phyloP scores from a whole-genome alignment of 2,113 vertebrate species.

The Lamprotornis superbus region DNA sequence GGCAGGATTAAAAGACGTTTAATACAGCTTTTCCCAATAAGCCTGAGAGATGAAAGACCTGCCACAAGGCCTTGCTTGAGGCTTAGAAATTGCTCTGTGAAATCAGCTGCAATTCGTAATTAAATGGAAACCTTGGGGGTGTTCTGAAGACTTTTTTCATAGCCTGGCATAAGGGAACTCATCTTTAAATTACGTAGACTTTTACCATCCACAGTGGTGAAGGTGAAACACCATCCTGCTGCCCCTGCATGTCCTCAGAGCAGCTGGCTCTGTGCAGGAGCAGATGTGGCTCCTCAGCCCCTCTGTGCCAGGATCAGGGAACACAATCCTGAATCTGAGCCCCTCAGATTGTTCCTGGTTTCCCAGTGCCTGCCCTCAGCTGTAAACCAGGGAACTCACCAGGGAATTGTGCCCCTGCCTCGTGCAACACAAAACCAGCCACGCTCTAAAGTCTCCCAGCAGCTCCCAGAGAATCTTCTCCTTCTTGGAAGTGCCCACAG shows the following conservation, averaged over 20 bases:
- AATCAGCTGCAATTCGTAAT: conserved; percentile 67
- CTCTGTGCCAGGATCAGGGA: neutral
- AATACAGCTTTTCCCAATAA: conserved; percentile 70
- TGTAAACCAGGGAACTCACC: neutral
- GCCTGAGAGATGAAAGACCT: conserved; percentile 67
- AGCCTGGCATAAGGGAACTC: conserved; percentile 18
- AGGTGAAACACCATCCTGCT: neutral
- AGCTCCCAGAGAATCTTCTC: neutral
- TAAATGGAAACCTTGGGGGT: conserved; percentile 62
- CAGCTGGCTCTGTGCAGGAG: neutral
- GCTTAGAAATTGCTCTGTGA: conserved; percentile 65
- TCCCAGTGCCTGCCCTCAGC: neutral
- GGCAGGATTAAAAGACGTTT: conserved; percentile 68
- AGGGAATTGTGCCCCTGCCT: neutral
- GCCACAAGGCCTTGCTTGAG: conserved; percentile 65
- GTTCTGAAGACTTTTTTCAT: conserved; percentile 39
- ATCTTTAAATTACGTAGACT: conserved; percentile 29
- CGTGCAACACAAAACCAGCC: neutral
- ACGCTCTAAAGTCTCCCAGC: neutral
- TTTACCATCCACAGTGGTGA: neutral
- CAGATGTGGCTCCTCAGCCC: neutral
- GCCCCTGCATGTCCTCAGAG: neutral
- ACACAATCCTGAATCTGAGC: neutral
- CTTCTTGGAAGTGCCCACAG: neutral
- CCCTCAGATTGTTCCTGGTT: neutral